phyloP scores from a whole-genome alignment of 2,888 invertebrate species.

The Eugnorisma glareosa region DNA sequence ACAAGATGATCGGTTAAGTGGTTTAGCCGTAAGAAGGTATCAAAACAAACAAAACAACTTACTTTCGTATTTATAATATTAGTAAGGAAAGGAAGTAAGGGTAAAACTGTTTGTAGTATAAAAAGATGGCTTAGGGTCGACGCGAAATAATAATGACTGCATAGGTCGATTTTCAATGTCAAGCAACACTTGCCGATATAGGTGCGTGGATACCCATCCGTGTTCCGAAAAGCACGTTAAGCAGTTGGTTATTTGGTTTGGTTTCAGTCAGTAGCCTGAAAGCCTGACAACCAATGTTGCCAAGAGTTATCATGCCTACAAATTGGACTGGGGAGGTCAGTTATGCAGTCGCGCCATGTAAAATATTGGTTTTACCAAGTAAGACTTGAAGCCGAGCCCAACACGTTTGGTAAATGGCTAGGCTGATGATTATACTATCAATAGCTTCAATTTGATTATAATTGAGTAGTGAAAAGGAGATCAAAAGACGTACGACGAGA shows the following conservation, averaged over 20 bases:
- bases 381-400: not conserved
- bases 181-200: not conserved
- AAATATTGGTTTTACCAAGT: not conserved
- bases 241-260: not conserved
- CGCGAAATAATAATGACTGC: not conserved
- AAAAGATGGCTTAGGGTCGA: not conserved
- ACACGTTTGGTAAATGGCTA: not conserved
- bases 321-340: not conserved
- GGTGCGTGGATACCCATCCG: not conserved
- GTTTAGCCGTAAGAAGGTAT: no score
- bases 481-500: no score
- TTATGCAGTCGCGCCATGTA: not conserved
- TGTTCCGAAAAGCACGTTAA: not conserved
- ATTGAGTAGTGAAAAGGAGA: not conserved
- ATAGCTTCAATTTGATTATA: not conserved
- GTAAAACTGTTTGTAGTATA: constrained; percentile 13
- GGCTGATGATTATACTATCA: not conserved
- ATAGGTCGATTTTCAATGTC: not conserved
- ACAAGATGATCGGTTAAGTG: no score
- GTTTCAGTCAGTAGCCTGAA: not conserved
- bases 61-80: no score
- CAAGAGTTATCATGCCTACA: not conserved
- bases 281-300: not conserved
- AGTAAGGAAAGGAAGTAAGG: no score
- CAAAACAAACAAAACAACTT: no score